Evolutionary conservation across 2,888 invertebrate species (phyloP), one percentile per base, ranked within the genome.

Genomic region (Scaptomyza caliginosa): DNA sequence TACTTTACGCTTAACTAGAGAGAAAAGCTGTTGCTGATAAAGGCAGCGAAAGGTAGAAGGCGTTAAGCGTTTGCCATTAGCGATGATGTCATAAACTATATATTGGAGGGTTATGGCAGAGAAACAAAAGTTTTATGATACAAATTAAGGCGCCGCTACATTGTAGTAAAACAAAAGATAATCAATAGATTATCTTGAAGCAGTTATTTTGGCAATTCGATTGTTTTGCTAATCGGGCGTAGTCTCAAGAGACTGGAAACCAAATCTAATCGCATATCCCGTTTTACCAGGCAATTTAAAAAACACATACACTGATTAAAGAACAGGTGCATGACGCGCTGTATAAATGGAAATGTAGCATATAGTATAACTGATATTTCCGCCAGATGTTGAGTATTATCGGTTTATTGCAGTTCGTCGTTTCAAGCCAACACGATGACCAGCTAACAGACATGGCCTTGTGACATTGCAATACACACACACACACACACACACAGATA

Each of bases 31-130:
- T n/a, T n/a, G 39, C 32, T 69, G 84, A 77, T 77, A 83, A 77
- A 58, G 2, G 24, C n/a, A 24, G 24, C 24, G 55, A 24, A 30
- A 46, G 13, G 28, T 4, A 0, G 28, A 0, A 10, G 24, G 30
- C 55, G 19, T 38, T 24, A 16, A 24, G 17, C n/a, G 49, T 45
- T 43, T 32, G 26, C 50, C 50, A 49, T 49, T 49, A 42, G 46
- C 6, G 23, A 60, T 66, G 74, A 83, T 82, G 64, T 11, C 62
- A 52, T 60, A 74, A 64, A 66, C 45, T 30, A 56, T 49, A 55
- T 4, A 36, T 40, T 40, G 34, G 5, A 30, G 28, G 7, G 16
- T 36, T 36, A n/a, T 50, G 24, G 40, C 28, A 46, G 39, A 30
- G 10, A 2, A 10, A 10, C 10, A 26, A 26, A 26, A 26, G 19